Evolutionary conservation across 2,888 invertebrate species (phyloP).

Genomic region (Dermolepida albohirtum): DNA sequence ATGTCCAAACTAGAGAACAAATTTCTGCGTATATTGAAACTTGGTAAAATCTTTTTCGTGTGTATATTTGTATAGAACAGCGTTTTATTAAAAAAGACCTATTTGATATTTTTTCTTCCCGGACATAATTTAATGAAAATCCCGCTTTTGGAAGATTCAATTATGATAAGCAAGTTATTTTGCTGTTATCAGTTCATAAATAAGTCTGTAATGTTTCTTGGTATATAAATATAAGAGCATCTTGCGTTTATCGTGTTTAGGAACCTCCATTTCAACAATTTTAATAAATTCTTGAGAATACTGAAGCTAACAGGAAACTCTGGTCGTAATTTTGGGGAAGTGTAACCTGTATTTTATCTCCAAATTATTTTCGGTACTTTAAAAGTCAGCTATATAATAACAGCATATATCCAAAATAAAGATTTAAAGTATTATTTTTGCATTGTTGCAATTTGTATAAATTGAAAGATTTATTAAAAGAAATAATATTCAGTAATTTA

Average conservation of each 20-base stretch:
- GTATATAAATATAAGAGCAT: constrained; percentile 55
- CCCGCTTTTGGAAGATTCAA: constrained; percentile 59
- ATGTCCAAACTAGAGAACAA: not conserved
- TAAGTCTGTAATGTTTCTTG: constrained; percentile 57
- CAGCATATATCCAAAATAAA: too few relatives aligned
- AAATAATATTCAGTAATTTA: too few relatives aligned
- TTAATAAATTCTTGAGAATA: constrained; percentile 41
- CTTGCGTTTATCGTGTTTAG: constrained; percentile 55
- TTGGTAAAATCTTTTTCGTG: too few relatives aligned
- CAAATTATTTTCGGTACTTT: constrained; percentile 15
- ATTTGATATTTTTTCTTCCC: constrained; percentile 1
- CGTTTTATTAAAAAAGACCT: not conserved
- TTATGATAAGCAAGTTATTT: constrained; percentile 64
- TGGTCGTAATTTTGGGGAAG: constrained; percentile 22
- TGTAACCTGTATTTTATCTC: constrained; percentile 27
- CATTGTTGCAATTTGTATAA: too few relatives aligned
- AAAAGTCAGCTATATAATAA: not conserved
- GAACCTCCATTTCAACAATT: constrained; percentile 54
- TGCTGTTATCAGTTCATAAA: constrained; percentile 62
- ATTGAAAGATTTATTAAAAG: too few relatives aligned
- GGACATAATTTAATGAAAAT: constrained; percentile 35
- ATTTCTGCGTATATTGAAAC: not conserved
- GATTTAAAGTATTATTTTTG: too few relatives aligned
- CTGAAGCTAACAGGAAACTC: constrained; percentile 45
- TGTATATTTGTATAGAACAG: not conserved